Percentiles rank a stretch among this genome's conserved stretches.
phyloP scores from a whole-genome alignment of 2,888 invertebrate genomes.

The Platerodrilus igneus region DNA sequence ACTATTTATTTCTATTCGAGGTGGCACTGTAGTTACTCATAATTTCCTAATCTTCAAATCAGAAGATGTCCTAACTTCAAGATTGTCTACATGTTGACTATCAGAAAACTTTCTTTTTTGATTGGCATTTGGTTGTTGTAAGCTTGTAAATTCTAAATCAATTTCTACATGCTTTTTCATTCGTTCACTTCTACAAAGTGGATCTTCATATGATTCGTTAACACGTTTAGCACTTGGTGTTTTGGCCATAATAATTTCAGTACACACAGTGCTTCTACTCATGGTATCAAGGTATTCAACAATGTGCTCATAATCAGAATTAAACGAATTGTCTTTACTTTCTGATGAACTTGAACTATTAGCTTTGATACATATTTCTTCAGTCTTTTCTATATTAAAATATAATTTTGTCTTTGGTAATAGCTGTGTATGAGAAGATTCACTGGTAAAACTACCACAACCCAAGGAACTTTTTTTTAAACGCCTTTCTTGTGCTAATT shows the following conservation, averaged over 20 bases:
- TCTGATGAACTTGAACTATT: conserved; percentile 19
- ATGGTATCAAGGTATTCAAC: no score
- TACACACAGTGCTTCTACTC: no score
- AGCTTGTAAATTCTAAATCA: no score
- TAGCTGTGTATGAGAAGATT: conserved; percentile 36
- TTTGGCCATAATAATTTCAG: no score
- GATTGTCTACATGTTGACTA: conserved; percentile 27
- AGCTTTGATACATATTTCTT: conserved; percentile 23
- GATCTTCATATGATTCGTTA: no score
- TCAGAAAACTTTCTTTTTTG: no score
- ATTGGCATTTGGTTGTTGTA: no score
- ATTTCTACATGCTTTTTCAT: no score
- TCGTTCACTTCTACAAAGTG: no score
- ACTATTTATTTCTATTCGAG: conserved; percentile 11
- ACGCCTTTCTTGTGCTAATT: conserved; percentile 64
- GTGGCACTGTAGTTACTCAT: conserved; percentile 18
- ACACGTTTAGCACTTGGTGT: no score
- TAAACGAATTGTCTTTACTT: conserved; percentile 43
- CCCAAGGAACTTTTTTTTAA: conserved; percentile 54
- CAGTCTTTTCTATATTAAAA: conserved; percentile 36
- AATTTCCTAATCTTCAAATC: conserved; percentile 39
- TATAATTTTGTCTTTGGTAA: conserved; percentile 31
- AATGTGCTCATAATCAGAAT: no score
- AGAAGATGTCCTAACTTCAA: conserved; percentile 30
- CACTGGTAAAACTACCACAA: conserved; percentile 45